Conservation (phyloP, 2,888 invertebrate genomes). For the Apotomis betuletana region DNA sequence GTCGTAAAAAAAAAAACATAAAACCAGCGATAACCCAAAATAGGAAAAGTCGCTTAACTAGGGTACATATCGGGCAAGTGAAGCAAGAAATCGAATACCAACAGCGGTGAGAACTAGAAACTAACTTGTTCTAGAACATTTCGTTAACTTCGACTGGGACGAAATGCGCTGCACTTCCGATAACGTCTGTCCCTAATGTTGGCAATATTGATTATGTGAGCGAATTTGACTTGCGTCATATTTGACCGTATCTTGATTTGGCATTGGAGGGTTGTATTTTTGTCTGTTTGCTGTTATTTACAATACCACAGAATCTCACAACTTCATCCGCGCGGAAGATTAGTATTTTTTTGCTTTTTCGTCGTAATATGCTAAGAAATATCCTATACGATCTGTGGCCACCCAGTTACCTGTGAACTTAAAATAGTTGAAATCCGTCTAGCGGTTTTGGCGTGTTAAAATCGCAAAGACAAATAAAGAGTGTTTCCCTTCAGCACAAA, state of each 20-base stretch:
- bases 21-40: not conserved
- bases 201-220: conserved; percentile 17
- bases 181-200: conserved; percentile 21
- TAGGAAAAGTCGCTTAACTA: conserved; percentile 25
- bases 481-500: too few species aligned
- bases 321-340: too few species aligned
- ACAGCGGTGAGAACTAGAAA: conserved; percentile 35
- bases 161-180: conserved; percentile 16
- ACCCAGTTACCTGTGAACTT: too few species aligned
- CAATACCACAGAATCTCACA: too few species aligned
- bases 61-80: conserved; percentile 21
- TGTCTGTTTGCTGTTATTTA: too few species aligned
- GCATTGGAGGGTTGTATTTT: too few species aligned
- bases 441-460: too few species aligned
- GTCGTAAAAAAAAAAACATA: not conserved
- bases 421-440: too few species aligned
- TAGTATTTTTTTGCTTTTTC: too few species aligned
- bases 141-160: conserved; percentile 26
- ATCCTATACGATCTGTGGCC: too few species aligned
- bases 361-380: too few species aligned
- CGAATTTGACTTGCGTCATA: not conserved
- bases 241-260: conserved; percentile 8
- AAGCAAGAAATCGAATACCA: conserved; percentile 40
- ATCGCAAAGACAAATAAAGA: too few species aligned
- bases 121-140: conserved; percentile 41